Conservation (phyloP, 2,113 vertebrate species). For the Odocoileus virginianus region DNA sequence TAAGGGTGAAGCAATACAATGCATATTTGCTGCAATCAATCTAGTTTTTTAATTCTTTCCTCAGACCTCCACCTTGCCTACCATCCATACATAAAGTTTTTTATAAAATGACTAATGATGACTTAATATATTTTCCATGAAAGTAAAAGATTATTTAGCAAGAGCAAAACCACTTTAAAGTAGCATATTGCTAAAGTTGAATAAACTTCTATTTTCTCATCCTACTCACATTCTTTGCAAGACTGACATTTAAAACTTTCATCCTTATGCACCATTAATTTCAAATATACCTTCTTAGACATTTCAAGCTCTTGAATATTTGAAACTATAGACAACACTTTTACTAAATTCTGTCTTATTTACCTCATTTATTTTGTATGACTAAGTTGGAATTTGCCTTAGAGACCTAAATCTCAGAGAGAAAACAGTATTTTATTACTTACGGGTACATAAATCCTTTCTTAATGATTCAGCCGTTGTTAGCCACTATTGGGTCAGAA, state of each 20-base stretch:
- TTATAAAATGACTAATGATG: neutral
- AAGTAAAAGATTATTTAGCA: slow-evolving; percentile 12
- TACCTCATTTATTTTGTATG: slow-evolving; percentile 65
- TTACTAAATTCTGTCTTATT: slow-evolving; percentile 52
- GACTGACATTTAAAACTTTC: slow-evolving; percentile 70
- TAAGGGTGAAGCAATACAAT: neutral
- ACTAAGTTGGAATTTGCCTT: slow-evolving; percentile 55
- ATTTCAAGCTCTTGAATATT: slow-evolving; percentile 52
- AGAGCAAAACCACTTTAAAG: slow-evolving; percentile 10
- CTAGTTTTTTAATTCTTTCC: neutral
- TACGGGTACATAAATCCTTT: slow-evolving; percentile 57
- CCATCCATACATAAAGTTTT: neutral
- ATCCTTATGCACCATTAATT: slow-evolving; percentile 62
- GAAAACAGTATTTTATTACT: slow-evolving; percentile 70
- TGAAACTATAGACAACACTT: slow-evolving; percentile 46
- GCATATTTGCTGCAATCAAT: neutral
- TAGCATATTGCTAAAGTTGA: slow-evolving; percentile 31
- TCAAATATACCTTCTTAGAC: slow-evolving; percentile 53
- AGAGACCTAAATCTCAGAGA: slow-evolving; percentile 45
- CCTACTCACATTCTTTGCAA: slow-evolving; percentile 41
- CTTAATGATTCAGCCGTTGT: slow-evolving; percentile 54
- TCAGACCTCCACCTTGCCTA: neutral
- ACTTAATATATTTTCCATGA: slow-evolving; percentile 13
- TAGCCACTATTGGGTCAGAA: slow-evolving; percentile 35
- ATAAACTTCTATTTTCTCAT: slow-evolving; percentile 44